Percentiles rank a stretch among this genome's conserved stretches.
Evolutionary conservation across 2,888 invertebrate species (phyloP).

Genomic region (Ecliptopera silaceata): DNA sequence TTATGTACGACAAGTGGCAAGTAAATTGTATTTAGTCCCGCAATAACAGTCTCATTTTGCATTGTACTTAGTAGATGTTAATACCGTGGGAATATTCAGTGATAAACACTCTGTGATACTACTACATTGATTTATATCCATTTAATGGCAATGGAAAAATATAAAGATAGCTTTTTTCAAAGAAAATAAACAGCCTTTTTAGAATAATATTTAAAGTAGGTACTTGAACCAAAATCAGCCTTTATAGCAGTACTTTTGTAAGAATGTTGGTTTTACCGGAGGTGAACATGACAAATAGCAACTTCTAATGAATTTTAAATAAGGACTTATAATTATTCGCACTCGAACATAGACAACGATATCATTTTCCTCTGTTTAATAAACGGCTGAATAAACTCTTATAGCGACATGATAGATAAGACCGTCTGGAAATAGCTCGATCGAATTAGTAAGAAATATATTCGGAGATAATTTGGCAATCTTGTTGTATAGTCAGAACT

Average conservation of each 20-base stretch:
- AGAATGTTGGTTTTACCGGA: constrained; percentile 63
- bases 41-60: constrained; percentile 35
- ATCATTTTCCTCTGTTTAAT: background rate
- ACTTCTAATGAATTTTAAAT: constrained; percentile 65
- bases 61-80: constrained; percentile 42
- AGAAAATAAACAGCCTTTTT: constrained; percentile 2
- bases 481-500: constrained; percentile 53
- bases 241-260: constrained; percentile 68
- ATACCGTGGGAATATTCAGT: constrained; percentile 47
- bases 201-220: constrained; percentile 7
- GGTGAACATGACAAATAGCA: constrained; percentile 63
- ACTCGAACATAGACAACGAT: constrained; percentile 8
- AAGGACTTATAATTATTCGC: constrained; percentile 42
- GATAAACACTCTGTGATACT: constrained; percentile 13
- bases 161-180: background rate
- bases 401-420: background rate
- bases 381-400: background rate
- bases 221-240: constrained; percentile 63
- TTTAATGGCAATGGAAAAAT: background rate
- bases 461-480: constrained; percentile 52
- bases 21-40: constrained; percentile 45
- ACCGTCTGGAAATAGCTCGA: background rate
- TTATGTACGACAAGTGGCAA: constrained; percentile 37
- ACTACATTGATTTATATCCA: constrained; percentile 24
- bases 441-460: constrained; percentile 36